phyloP scores from a whole-genome alignment of 2,113 vertebrate species.

The Stomatorhinus ivindoensis region DNA sequence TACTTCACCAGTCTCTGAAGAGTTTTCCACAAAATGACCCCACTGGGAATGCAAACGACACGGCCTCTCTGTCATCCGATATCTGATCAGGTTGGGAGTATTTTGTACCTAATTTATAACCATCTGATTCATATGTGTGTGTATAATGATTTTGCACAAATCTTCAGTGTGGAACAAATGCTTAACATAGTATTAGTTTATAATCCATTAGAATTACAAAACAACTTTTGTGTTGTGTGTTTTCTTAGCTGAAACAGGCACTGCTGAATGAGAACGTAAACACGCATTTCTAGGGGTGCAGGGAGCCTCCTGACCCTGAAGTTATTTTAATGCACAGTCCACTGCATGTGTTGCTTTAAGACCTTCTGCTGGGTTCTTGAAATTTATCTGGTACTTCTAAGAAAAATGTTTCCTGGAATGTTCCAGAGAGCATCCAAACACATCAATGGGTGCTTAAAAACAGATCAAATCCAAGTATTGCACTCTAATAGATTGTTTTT shows the following conservation, averaged over 20 bases:
- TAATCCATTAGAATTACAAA: not conserved
- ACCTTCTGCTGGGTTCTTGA: slow-evolving; percentile 3
- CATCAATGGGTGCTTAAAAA: slow-evolving; percentile 50
- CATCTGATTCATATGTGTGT: not conserved
- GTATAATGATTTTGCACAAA: not conserved
- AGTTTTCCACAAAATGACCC: not conserved
- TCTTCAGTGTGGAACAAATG: not conserved
- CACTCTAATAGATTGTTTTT: slow-evolving; percentile 44
- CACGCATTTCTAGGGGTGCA: not conserved
- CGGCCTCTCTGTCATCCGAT: not conserved
- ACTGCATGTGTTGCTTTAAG: not conserved
- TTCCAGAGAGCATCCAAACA: slow-evolving; percentile 40
- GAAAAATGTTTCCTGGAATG: slow-evolving; percentile 40
- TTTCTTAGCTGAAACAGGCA: not conserved
- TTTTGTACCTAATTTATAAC: not conserved
- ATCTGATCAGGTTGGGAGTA: not conserved
- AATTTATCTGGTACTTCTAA: slow-evolving; percentile 28
- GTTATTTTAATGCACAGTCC: not conserved
- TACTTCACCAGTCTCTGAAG: not conserved
- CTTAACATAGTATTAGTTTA: not conserved
- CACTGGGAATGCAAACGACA: not conserved
- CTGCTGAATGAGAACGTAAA: not conserved
- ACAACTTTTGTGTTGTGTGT: not conserved
- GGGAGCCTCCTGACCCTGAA: not conserved
- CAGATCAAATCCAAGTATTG: slow-evolving; percentile 44